Conservation (phyloP, 2,797 vertebrate genomes). For the Chiloscyllium punctatum region DNA sequence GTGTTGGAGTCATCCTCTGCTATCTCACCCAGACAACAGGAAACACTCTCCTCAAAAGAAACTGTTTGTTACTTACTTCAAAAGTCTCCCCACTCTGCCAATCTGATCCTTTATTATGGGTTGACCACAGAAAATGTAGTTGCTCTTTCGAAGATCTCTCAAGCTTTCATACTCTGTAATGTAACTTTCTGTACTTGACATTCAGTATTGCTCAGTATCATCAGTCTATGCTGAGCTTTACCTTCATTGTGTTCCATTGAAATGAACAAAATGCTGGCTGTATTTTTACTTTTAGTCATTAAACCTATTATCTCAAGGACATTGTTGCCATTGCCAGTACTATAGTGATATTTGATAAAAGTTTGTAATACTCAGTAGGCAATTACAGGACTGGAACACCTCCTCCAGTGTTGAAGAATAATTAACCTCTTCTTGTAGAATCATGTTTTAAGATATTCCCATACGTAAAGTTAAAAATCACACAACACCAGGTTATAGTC, state of each 20-base stretch:
- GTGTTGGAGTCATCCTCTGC: neutral
- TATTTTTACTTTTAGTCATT: neutral
- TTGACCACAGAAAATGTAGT: neutral
- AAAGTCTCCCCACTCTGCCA: neutral
- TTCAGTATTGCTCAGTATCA: no score
- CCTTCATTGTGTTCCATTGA: neutral
- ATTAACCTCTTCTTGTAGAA: neutral
- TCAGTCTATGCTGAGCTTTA: neutral
- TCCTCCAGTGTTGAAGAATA: neutral
- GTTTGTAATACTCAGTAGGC: neutral
- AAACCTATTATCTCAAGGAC: neutral
- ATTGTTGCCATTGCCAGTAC: neutral
- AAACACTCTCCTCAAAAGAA: neutral
- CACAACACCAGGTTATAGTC: no score
- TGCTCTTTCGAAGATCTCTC: neutral
- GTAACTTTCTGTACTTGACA: neutral
- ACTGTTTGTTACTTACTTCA: neutral
- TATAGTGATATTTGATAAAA: neutral
- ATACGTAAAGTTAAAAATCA: no score
- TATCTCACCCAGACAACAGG: neutral
- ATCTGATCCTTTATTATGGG: neutral
- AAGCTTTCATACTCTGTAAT: neutral
- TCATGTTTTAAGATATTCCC: neutral
- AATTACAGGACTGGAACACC: neutral
- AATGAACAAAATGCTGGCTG: neutral